phyloP scores from a whole-genome alignment of 2,113 vertebrate genomes.

The Trachemys scripta region DNA sequence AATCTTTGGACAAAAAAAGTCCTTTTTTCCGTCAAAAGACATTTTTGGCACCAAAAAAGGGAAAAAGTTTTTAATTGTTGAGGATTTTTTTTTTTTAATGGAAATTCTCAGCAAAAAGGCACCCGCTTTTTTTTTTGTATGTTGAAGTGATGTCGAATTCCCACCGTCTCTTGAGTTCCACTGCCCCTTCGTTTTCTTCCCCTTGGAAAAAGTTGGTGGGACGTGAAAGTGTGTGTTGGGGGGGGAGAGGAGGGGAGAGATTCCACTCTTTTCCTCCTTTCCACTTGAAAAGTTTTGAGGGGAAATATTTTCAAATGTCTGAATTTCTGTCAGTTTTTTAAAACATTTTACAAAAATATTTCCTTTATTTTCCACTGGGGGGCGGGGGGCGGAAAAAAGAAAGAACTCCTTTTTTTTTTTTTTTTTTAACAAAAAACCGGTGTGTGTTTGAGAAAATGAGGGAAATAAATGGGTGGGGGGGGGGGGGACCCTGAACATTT shows the following conservation, averaged over 20 bases:
- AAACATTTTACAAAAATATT: background rate
- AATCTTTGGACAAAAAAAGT: background rate
- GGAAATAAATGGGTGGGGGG: background rate
- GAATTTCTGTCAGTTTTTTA: background rate
- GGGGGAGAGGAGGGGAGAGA: fast-evolving
- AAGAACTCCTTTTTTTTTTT: background rate
- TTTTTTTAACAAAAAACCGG: background rate
- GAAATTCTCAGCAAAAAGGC: background rate
- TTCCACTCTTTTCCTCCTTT: background rate
- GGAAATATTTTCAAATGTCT: background rate
- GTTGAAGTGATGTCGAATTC: background rate
- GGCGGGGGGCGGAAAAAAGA: background rate
- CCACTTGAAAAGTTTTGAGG: background rate
- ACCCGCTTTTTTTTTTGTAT: background rate
- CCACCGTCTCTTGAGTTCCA: background rate
- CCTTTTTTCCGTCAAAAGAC: background rate
- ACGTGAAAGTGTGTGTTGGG: background rate
- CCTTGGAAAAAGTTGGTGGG: background rate
- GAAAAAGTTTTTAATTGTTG: background rate
- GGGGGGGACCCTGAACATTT: too few relatives aligned
- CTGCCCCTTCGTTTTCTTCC: background rate
- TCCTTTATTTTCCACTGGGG: background rate
- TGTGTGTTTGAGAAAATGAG: background rate
- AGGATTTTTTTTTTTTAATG: background rate
- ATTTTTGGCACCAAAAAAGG: background rate